Evolutionary conservation across 1,140 invertebrate genomes (phyloP).

Genomic region (Scaptodrosophila lebanonensis): DNA sequence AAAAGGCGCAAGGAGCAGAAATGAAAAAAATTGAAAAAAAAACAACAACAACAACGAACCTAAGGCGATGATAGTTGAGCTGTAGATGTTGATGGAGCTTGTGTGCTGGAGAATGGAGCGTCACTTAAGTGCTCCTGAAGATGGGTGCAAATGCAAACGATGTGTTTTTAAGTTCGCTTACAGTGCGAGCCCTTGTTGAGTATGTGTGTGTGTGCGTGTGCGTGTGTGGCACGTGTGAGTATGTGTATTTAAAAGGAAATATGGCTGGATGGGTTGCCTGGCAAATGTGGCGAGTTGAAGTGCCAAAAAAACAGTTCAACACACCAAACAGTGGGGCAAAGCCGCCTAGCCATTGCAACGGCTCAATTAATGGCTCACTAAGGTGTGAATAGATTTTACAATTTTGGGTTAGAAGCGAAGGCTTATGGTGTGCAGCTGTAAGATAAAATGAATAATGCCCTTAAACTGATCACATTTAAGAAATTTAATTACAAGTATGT

Average conservation of each 20-base stretch:
- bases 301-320: too few relatives aligned
- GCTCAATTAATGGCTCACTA: conserved; percentile 38
- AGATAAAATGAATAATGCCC: too few relatives aligned
- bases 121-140: conserved; percentile 61
- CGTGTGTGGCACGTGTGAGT: neutral
- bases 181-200: conserved; percentile 59
- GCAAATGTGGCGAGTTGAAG: conserved; percentile 11
- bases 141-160: conserved; percentile 61
- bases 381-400: conserved; percentile 19
- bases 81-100: conserved; percentile 39
- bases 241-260: conserved; percentile 60
- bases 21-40: conserved; percentile 18
- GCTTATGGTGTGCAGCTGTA: too few relatives aligned
- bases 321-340: too few relatives aligned
- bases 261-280: conserved; percentile 7
- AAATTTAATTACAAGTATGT: too few relatives aligned
- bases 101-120: too few relatives aligned
- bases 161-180: conserved; percentile 74
- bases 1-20: conserved; percentile 21
- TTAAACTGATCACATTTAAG: too few relatives aligned
- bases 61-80: conserved; percentile 55
- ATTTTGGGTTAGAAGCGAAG: too few relatives aligned
- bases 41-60: conserved; percentile 21
- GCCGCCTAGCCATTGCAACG: too few relatives aligned
- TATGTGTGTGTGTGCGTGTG: conserved; percentile 32